Evolutionary conservation across 2,888 invertebrate genomes (phyloP).

Genomic region (Operophtera brumata): DNA sequence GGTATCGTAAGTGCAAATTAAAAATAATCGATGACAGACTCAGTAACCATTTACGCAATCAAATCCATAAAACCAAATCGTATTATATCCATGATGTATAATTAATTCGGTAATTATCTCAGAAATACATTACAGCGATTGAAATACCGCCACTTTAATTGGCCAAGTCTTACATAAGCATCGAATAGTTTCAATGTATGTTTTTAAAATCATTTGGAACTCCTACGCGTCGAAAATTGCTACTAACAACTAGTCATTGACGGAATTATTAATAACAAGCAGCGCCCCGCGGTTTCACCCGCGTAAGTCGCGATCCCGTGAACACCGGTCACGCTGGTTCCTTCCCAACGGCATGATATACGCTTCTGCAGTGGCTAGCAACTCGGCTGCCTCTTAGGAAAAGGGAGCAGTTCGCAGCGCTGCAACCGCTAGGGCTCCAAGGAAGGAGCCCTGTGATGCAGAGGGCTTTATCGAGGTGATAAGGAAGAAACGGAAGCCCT

Average conservation of each 20-base stretch:
- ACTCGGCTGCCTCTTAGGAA: too few species aligned
- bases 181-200: slow-evolving; percentile 17
- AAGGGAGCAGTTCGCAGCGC: too few species aligned
- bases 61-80: slow-evolving; percentile 19
- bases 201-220: slow-evolving; percentile 30
- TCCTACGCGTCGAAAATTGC: slow-evolving; percentile 26
- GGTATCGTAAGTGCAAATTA: not conserved
- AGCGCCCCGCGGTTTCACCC: too few species aligned
- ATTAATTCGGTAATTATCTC: slow-evolving; percentile 30
- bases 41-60: slow-evolving; percentile 16
- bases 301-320: too few species aligned
- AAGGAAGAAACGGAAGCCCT: too few species aligned
- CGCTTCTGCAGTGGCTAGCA: too few species aligned
- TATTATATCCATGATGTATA: slow-evolving; percentile 1
- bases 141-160: slow-evolving; percentile 27
- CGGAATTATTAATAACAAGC: not conserved
- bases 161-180: slow-evolving; percentile 26
- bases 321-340: too few species aligned
- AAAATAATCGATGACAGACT: slow-evolving; percentile 11
- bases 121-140: slow-evolving; percentile 27
- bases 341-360: too few species aligned
- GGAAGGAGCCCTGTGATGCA: too few species aligned
- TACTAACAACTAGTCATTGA: slow-evolving; percentile 9
- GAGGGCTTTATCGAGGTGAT: too few species aligned
- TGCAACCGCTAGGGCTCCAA: too few species aligned